Conservation (phyloP, 1,140 invertebrate genomes). For the Penaeus indicus region DNA sequence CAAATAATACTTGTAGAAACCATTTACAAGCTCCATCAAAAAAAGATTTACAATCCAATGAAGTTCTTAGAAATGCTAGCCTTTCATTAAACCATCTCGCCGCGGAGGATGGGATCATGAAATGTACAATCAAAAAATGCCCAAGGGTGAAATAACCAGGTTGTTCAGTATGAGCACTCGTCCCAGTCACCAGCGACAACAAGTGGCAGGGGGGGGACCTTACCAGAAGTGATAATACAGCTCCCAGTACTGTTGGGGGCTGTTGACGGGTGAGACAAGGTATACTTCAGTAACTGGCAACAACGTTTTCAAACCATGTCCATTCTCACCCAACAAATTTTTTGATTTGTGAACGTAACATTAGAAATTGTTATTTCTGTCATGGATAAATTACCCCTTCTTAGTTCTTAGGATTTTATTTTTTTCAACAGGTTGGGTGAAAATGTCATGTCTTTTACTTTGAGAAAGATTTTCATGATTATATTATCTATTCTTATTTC, state of each 20-base stretch:
- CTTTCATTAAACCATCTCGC: too few species aligned
- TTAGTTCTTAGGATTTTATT: too few species aligned
- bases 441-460: too few species aligned
- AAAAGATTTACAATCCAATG: neutral
- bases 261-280: constrained; percentile 64
- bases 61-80: too few species aligned
- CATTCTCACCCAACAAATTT: neutral
- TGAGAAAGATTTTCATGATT: too few species aligned
- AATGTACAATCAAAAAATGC: neutral
- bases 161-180: constrained; percentile 59
- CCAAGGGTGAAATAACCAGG: constrained; percentile 48
- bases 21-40: neutral
- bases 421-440: too few species aligned
- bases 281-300: constrained; percentile 63
- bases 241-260: constrained; percentile 68
- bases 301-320: constrained; percentile 55
- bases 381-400: too few species aligned
- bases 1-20: too few species aligned
- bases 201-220: constrained; percentile 62
- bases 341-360: neutral
- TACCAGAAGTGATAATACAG: constrained; percentile 68
- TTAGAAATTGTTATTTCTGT: too few species aligned
- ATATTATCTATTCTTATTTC: too few species aligned
- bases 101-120: neutral
- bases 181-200: constrained; percentile 56